Conservation (phyloP, 2,797 vertebrate species). For the Lacerta agilis region DNA sequence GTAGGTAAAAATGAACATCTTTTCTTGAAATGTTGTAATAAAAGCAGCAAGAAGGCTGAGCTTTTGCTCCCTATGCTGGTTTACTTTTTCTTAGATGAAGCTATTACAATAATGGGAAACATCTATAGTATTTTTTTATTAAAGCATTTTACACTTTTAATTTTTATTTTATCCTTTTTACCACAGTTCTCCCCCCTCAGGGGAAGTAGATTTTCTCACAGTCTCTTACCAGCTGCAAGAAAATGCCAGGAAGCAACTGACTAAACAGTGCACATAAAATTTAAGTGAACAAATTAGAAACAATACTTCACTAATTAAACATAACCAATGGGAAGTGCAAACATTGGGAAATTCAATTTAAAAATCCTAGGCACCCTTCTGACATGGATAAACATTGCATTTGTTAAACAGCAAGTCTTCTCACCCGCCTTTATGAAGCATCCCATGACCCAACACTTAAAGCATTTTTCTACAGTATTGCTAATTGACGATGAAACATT, state of each 20-base stretch:
- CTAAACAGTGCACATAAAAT: slow-evolving; percentile 64
- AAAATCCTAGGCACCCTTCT: slow-evolving; percentile 63
- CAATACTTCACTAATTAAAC: slow-evolving; percentile 68
- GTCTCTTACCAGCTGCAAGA: slow-evolving; percentile 68
- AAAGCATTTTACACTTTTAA: not conserved
- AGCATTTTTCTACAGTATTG: slow-evolving; percentile 48
- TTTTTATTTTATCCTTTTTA: not conserved
- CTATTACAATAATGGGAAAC: slow-evolving; percentile 65
- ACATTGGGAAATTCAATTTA: slow-evolving; percentile 68
- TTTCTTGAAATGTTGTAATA: slow-evolving; percentile 45
- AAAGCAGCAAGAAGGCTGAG: slow-evolving; percentile 56
- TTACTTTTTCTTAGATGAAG: slow-evolving; percentile 33
- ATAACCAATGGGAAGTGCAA: slow-evolving; percentile 60
- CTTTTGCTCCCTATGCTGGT: slow-evolving; percentile 1
- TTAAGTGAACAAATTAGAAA: slow-evolving; percentile 62
- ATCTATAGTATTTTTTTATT: slow-evolving; percentile 53
- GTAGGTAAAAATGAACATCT: slow-evolving; percentile 52
- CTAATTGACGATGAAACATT: slow-evolving; percentile 57
- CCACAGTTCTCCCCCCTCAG: slow-evolving; percentile 16
- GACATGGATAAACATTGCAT: slow-evolving; percentile 61
- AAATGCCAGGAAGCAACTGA: slow-evolving; percentile 73
- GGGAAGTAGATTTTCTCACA: slow-evolving; percentile 70
- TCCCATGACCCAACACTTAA: slow-evolving; percentile 49
- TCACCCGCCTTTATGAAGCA: slow-evolving; percentile 62
- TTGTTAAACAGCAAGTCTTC: slow-evolving; percentile 66